These are phyloP conservation scores for Zaprionus bogoriensis DNA, from an alignment of 2,888 invertebrate genomes.

Conservation along the genomic window DNA sequence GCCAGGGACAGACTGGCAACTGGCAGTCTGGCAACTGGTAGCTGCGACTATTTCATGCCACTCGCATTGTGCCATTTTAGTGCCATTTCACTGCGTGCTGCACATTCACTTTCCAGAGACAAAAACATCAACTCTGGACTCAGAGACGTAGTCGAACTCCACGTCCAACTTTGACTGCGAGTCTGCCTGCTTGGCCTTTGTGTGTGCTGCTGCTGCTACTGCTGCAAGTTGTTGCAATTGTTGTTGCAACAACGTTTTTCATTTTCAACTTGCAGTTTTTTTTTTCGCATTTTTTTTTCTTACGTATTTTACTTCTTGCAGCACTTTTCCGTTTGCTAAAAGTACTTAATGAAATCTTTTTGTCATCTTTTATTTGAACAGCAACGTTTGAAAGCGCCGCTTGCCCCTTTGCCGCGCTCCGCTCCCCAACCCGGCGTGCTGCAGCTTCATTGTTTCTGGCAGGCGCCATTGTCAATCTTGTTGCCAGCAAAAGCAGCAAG, in stretches of 20 bases:
- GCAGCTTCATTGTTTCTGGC: constrained; percentile 59
- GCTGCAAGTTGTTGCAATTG: constrained; percentile 54
- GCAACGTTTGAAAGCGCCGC: too few species aligned
- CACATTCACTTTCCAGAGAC: constrained; percentile 54
- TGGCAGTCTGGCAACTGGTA: constrained; percentile 27
- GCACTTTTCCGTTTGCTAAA: constrained; percentile 57
- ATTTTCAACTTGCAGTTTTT: constrained; percentile 36
- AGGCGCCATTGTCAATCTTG: constrained; percentile 61
- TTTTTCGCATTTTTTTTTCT: background rate
- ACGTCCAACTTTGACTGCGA: background rate
- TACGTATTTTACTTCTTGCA: constrained; percentile 34
- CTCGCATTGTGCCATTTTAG: constrained; percentile 45
- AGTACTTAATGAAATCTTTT: constrained; percentile 81
- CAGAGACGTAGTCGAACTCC: background rate
- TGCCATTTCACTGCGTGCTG: constrained; percentile 51
- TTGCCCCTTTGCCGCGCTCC: constrained; percentile 40
- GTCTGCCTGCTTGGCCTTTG: constrained; percentile 30
- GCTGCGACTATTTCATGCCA: constrained; percentile 38
- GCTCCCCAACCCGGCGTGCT: background rate
- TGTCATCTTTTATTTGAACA: constrained; percentile 78
- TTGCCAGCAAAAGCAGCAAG: background rate
- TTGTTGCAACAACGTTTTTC: constrained; percentile 69
- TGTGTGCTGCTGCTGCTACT: too few species aligned
- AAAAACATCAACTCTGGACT: constrained; percentile 35
- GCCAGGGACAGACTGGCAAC: background rate